Conservation (phyloP, 2,113 vertebrate genomes). For the Calidris pugnax region DNA sequence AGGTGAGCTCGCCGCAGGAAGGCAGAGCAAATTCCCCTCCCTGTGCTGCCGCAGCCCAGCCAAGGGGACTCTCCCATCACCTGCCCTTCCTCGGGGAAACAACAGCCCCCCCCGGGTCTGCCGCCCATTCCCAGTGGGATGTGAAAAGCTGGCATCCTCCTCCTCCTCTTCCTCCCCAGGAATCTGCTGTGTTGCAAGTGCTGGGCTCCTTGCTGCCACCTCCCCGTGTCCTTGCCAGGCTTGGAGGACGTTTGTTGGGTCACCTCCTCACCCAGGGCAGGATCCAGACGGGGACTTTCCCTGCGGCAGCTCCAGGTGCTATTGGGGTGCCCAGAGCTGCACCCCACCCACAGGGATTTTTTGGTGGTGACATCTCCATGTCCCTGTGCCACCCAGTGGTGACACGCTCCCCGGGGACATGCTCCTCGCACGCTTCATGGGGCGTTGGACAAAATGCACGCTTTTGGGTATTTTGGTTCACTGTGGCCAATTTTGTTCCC, state of each 20-base stretch:
- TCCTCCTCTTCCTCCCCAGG: background rate
- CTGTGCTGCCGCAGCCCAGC: background rate
- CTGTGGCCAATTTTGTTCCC: background rate
- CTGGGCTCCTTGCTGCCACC: background rate
- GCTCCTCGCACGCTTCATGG: rapidly evolving
- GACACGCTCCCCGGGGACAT: background rate
- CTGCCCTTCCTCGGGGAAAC: background rate
- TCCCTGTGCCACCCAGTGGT: background rate
- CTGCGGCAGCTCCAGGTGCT: background rate
- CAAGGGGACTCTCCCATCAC: background rate
- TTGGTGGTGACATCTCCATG: background rate
- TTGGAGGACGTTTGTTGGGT: background rate
- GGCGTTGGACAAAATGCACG: rapidly evolving
- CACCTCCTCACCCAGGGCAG: background rate
- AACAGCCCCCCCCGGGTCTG: background rate
- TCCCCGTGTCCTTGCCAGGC: background rate
- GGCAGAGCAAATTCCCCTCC: background rate
- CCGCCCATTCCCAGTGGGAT: background rate
- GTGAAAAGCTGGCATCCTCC: background rate
- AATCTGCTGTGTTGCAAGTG: background rate
- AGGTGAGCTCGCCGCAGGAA: background rate
- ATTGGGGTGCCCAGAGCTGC: background rate
- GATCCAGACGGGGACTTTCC: background rate
- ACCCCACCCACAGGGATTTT: background rate
- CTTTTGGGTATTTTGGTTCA: background rate